These are phyloP conservation scores for Laothoe populi DNA, from an alignment of 2,888 invertebrate species.

Conservation along the genomic window DNA sequence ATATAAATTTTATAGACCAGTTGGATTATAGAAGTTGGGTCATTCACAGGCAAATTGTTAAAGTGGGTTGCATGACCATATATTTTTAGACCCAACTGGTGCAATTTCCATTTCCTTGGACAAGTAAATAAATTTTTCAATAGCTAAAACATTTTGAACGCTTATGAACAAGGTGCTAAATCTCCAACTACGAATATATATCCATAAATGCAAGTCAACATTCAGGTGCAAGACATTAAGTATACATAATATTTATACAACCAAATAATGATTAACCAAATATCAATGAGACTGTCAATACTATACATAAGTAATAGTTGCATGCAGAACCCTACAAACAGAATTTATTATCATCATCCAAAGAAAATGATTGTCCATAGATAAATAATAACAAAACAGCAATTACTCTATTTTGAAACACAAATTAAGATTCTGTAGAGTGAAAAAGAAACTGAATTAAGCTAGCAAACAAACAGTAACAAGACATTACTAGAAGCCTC, in stretches of 20 bases:
- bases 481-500: slow-evolving; percentile 24
- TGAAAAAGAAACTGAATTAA: slow-evolving; percentile 17
- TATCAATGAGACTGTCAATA: slow-evolving; percentile 13
- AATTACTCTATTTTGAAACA: not conserved
- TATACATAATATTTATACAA: not conserved
- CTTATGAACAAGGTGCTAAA: not conserved
- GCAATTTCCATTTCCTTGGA: not conserved
- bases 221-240: slow-evolving; percentile 2
- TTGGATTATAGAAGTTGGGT: too few relatives aligned
- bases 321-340: slow-evolving; percentile 12
- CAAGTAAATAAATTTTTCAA: not conserved
- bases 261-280: slow-evolving; percentile 11
- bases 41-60: too few relatives aligned
- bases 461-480: slow-evolving; percentile 23
- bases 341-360: slow-evolving; percentile 10
- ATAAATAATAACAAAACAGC: slow-evolving; percentile 20
- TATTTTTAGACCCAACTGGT: too few relatives aligned
- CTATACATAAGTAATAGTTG: slow-evolving; percentile 6
- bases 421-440: slow-evolving; percentile 10
- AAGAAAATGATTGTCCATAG: slow-evolving; percentile 11
- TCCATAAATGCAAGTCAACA: slow-evolving; percentile 5
- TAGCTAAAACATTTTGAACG: not conserved
- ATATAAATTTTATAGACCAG: too few relatives aligned
- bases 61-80: too few relatives aligned
- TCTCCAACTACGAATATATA: not conserved